Evolutionary conservation across 2,113 vertebrate species (phyloP).

Genomic region (Spizaetus ornatus): DNA sequence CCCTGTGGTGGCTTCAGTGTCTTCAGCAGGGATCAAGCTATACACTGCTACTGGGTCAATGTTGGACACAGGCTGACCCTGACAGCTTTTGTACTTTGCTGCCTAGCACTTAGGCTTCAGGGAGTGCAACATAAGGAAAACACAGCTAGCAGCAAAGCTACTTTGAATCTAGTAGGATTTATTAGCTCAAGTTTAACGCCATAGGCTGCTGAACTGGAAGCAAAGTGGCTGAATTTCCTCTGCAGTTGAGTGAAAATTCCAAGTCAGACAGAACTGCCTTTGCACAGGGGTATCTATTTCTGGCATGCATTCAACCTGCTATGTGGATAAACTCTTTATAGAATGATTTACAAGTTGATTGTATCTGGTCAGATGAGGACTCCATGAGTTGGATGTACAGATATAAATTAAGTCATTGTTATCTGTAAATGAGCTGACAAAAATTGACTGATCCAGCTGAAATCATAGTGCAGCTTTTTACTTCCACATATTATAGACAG

Average conservation of each 20-base stretch:
- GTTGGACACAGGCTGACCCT: background rate
- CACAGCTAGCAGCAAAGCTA: background rate
- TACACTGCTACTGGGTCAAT: background rate
- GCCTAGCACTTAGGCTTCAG: background rate
- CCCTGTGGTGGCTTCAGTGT: background rate
- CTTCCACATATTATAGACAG: background rate
- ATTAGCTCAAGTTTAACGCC: background rate
- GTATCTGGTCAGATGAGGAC: background rate
- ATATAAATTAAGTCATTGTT: background rate
- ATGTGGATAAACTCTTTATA: background rate
- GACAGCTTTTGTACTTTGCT: background rate
- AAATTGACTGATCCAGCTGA: background rate
- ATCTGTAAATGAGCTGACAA: background rate
- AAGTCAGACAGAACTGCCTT: background rate
- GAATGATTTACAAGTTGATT: background rate
- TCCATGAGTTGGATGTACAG: background rate
- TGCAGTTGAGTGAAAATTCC: background rate
- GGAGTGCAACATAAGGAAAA: background rate
- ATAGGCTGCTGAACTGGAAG: background rate
- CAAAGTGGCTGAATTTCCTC: background rate
- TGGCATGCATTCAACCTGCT: background rate
- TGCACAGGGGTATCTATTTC: background rate
- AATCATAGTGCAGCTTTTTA: background rate
- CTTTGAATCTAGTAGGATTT: background rate
- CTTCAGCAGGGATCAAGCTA: background rate